Evolutionary conservation across 2,113 vertebrate species (phyloP), one percentile per base, ranked within the genome.

Genomic region (Entelurus aequoreus): DNA sequence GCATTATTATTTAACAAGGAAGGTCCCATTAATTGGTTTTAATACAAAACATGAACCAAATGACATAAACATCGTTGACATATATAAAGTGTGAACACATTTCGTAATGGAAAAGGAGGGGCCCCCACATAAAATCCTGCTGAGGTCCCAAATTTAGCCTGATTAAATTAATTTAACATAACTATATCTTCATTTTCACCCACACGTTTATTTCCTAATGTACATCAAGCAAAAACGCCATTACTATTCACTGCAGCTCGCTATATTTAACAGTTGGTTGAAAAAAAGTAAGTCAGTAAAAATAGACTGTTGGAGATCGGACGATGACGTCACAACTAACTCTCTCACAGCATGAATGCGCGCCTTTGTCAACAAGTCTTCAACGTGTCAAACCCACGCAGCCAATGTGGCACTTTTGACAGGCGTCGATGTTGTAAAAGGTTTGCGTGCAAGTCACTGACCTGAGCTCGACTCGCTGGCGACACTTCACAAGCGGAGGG

Each of bases 361-460:
- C 44, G 6, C 59, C 62, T 37, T 88, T 88, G 85, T 88, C 75
- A 84, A 84, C 79, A 83, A 60, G 21, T 28, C 68, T 74, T 65
- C 68, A 82, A 84, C 85, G 82, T 87, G 82, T 48, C 16, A 51
- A 13, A 50, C 54, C 65, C 55, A 5, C 2, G 48, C 36, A 47
- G 21, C 3, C 3, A 9, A 1, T 5, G 9, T 0, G 0, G 8
- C 0, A 2, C 19, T 35, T 15, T 4, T 35, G 28, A 28, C 28
- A 28, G 1, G 4, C 28, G 28, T 28, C 28, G 28, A 28, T 28
- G 28, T 44, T 35, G 19, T 15, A 1, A 35, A 15, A 9, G 1
- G 2, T 3, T 7, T 19, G 44, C 9, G 1, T 10, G 1, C 0
- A 54, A 48, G 1, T 9, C 0, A 74, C 81, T 64, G 5, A 87